phyloP scores from a whole-genome alignment of 1,140 invertebrate genomes.

The Philaenus spumarius region DNA sequence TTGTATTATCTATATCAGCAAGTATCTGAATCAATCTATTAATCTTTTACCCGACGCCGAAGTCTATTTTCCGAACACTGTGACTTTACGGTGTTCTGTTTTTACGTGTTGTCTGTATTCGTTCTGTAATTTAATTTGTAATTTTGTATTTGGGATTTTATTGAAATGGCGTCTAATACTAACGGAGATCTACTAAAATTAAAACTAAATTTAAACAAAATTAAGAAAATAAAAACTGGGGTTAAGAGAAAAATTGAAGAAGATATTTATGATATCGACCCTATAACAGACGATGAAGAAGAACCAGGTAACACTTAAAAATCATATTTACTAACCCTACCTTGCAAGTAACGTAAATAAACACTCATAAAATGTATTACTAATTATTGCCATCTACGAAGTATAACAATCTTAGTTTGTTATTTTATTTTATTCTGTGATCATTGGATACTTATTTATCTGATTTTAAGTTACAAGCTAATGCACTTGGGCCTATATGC shows the following conservation, averaged over 20 bases:
- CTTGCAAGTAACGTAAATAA: too few relatives aligned
- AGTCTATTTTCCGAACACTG: neutral
- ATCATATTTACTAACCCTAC: too few relatives aligned
- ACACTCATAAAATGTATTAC: too few relatives aligned
- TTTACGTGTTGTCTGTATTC: neutral
- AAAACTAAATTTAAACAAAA: neutral
- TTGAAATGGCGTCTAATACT: neutral
- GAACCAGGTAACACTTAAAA: slow-evolving; percentile 13
- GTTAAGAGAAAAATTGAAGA: slow-evolving; percentile 22
- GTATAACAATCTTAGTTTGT: too few relatives aligned
- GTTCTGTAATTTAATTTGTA: neutral
- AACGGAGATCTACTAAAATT: neutral
- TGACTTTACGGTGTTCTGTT: neutral
- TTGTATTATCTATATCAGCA: too few relatives aligned
- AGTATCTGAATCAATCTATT: too few relatives aligned
- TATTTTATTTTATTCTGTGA: too few relatives aligned
- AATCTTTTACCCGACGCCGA: too few relatives aligned
- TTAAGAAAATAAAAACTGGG: neutral
- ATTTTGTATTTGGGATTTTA: neutral
- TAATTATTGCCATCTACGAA: too few relatives aligned
- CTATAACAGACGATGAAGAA: slow-evolving; percentile 25
- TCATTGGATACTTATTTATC: too few relatives aligned
- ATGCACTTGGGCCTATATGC: too few relatives aligned
- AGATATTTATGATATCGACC: slow-evolving; percentile 27
- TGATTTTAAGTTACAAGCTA: too few relatives aligned